phyloP scores from a whole-genome alignment of 2,113 vertebrate species.

The Myocastor coypus region DNA sequence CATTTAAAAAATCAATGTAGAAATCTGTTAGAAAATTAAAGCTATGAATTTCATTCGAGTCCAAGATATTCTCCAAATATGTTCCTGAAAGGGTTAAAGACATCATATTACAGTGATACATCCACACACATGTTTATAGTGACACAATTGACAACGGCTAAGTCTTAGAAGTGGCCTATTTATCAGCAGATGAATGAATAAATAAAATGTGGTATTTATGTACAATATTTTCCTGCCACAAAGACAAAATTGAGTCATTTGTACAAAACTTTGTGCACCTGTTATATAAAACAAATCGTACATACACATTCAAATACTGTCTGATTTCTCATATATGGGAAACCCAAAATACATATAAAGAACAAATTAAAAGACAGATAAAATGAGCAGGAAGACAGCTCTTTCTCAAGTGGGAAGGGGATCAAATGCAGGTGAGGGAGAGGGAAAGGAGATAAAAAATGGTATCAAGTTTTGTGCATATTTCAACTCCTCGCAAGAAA shows the following conservation, averaged over 20 bases:
- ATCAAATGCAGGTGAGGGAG: neutral
- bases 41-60: neutral
- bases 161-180: neutral
- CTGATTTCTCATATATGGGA: neutral
- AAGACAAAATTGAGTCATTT: neutral
- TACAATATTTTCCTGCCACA: neutral
- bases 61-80: neutral
- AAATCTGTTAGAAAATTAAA: neutral
- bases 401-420: neutral
- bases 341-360: neutral
- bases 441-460: neutral
- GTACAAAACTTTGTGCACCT: neutral
- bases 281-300: neutral
- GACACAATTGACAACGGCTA: neutral
- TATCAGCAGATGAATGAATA: neutral
- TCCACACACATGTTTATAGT: neutral
- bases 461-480: neutral
- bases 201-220: neutral
- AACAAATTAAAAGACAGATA: neutral
- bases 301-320: neutral
- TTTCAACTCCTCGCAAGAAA: neutral
- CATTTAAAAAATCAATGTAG: neutral
- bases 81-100: neutral
- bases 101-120: neutral
- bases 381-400: neutral